These are phyloP conservation scores for Standfussiana lucernea DNA, from an alignment of 2,888 invertebrate genomes.

Conservation along the genomic window DNA sequence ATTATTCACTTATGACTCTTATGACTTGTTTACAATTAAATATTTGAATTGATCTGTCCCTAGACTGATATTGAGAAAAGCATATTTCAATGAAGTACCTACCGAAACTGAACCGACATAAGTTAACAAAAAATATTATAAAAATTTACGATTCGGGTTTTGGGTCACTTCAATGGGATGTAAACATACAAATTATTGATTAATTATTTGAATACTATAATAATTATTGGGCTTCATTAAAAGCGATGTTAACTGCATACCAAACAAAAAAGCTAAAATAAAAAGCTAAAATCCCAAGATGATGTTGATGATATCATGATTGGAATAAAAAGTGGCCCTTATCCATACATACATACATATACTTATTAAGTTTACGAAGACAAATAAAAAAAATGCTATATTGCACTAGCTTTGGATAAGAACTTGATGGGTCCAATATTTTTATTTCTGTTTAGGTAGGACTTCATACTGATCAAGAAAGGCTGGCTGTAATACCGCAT, in stretches of 20 bases:
- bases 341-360: too few relatives aligned
- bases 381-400: not conserved
- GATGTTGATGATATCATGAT: slow-evolving; percentile 7
- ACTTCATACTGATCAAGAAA: not conserved
- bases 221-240: not conserved
- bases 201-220: not conserved
- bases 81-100: not conserved
- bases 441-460: not conserved
- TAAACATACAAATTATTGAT: not conserved
- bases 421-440: not conserved
- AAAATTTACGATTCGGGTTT: not conserved
- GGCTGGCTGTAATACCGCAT: not conserved
- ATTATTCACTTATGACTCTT: not conserved
- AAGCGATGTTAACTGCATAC: not conserved
- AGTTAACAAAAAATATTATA: not conserved
- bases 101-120: not conserved
- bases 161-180: not conserved
- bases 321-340: not conserved
- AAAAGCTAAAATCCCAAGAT: not conserved
- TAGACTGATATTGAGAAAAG: not conserved
- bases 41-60: not conserved
- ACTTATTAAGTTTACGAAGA: too few relatives aligned
- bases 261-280: not conserved
- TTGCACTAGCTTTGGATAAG: not conserved
- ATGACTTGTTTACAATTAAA: slow-evolving; percentile 4